Conservation (phyloP, 1,140 invertebrate species). For the Lineus longissimus region DNA sequence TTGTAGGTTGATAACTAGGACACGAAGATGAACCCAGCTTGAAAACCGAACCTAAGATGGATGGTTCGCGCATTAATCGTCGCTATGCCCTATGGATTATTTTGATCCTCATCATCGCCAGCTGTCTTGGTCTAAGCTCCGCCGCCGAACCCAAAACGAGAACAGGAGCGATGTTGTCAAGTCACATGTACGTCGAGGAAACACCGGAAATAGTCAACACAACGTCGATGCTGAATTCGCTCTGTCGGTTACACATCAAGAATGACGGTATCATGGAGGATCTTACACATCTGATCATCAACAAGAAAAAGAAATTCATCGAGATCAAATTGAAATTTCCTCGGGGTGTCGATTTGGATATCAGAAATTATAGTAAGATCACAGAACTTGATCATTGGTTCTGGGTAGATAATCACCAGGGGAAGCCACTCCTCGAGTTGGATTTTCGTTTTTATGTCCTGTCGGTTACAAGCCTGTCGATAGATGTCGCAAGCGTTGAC, state of each 20-base stretch:
- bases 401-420: slow-evolving; percentile 9
- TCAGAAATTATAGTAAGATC: background rate
- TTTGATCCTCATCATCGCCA: too few species aligned
- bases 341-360: background rate
- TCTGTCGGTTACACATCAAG: background rate
- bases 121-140: too few species aligned
- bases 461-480: background rate
- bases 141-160: too few species aligned
- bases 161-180: background rate
- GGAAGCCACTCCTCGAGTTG: slow-evolving; percentile 6
- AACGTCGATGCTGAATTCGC: background rate
- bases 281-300: background rate
- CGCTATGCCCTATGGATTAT: too few species aligned
- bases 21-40: too few species aligned
- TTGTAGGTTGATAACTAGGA: too few species aligned
- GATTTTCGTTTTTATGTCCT: slow-evolving; percentile 5
- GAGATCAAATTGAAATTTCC: slow-evolving; percentile 7
- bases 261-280: background rate
- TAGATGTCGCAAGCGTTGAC: background rate
- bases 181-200: background rate
- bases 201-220: background rate
- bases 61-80: too few species aligned
- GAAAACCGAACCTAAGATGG: too few species aligned
- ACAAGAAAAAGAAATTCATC: slow-evolving; percentile 4
- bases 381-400: slow-evolving; percentile 4